Conservation (phyloP, 2,888 invertebrate species). For the Cheilosia scutellata region DNA sequence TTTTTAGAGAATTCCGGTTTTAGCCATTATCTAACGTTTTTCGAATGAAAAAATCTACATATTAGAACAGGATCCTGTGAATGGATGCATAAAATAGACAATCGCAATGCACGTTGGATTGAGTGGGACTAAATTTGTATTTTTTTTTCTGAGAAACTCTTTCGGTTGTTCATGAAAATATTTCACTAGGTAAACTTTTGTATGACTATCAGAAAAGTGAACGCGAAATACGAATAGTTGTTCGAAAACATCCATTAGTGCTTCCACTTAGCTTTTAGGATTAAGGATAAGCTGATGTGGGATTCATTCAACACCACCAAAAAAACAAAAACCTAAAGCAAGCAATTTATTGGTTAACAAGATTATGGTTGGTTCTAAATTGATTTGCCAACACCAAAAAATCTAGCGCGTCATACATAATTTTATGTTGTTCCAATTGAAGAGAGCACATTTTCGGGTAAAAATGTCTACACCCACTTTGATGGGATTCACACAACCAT, state of each 20-base stretch:
- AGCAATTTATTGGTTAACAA: too few species aligned
- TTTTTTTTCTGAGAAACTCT: background rate
- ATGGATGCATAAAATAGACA: conserved; percentile 21
- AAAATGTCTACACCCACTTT: background rate
- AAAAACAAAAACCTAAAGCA: too few species aligned
- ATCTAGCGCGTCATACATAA: background rate
- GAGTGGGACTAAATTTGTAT: background rate
- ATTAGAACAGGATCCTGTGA: background rate
- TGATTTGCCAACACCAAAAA: background rate
- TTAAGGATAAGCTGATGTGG: background rate
- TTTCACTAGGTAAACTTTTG: background rate
- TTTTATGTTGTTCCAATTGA: background rate
- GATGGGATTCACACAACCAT: background rate
- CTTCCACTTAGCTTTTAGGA: background rate
- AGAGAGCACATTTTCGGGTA: background rate
- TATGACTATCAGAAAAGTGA: background rate
- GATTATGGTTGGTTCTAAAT: background rate
- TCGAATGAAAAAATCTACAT: background rate
- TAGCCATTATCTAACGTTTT: background rate
- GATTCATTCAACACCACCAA: too few species aligned
- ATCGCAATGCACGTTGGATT: conserved; percentile 3
- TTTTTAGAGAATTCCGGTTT: background rate
- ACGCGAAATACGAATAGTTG: background rate
- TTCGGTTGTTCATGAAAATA: background rate
- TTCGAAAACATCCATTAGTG: background rate